Percentiles rank a stretch among this genome's conserved stretches.
These are phyloP conservation scores for Stenchaetothrips biformis DNA, from an alignment of 2,888 invertebrate species.

Conservation along the genomic window DNA sequence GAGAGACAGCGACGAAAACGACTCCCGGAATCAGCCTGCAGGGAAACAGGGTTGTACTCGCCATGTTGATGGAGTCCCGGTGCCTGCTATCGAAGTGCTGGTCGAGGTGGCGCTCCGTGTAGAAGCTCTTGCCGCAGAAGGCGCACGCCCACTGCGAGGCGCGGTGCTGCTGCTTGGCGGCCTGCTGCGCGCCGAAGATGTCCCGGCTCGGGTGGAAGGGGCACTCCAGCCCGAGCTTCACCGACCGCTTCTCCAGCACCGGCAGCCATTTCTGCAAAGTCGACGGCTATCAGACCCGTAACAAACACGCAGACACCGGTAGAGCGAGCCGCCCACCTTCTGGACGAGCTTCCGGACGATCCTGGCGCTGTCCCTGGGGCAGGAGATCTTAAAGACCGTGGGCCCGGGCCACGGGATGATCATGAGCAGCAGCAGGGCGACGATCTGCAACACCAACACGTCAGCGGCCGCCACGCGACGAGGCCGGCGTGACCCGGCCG, in stretches of 20 bases:
- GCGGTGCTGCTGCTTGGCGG: conserved; percentile 77
- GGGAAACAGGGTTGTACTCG: too few species aligned
- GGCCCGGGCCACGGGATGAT: conserved; percentile 86
- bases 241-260: conserved; percentile 81
- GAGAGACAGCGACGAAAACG: too few species aligned
- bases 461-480: background rate
- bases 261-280: conserved; percentile 73
- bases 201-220: conserved; percentile 84
- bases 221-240: conserved; percentile 79
- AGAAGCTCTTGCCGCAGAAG: conserved; percentile 86
- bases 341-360: conserved; percentile 81
- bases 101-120: conserved; percentile 81
- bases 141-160: conserved; percentile 88
- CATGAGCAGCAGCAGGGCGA: conserved; percentile 73
- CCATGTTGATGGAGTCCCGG: conserved; percentile 77
- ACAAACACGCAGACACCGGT: background rate
- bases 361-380: conserved; percentile 82
- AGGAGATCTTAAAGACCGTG: conserved; percentile 78
- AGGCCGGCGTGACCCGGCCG: background rate
- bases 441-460: conserved; percentile 53
- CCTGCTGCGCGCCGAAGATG: conserved; percentile 81
- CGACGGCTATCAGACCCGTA: background rate
- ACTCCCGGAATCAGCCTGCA: too few species aligned
- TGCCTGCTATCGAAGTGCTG: conserved; percentile 86
- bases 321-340: conserved; percentile 49